Evolutionary conservation across 2,113 vertebrate species (phyloP), one percentile per base, ranked within the genome.

Genomic region (Copsychus sechellarum): DNA sequence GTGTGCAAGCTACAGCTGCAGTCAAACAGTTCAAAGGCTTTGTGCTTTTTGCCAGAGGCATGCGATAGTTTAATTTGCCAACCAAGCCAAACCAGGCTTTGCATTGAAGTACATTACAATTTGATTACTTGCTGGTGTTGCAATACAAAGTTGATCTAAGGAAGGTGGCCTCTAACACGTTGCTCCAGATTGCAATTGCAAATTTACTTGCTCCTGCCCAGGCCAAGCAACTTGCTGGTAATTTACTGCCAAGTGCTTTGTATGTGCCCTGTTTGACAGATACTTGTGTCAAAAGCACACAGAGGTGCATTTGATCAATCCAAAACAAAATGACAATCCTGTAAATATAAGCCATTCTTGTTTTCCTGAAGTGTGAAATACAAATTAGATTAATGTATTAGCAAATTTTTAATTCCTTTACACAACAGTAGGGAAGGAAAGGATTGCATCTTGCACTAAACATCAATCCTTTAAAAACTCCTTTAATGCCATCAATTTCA

Each of bases 1-100:
- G 57, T 93, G 72, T 81, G 80, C 88, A 65, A 92, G 86, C 72
- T 97, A 84, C 93, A 96, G 80, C 88, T 96, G 94, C 92, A 96
- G 74, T 92, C 85, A 74, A 40, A 81, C 65, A 96, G 93, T 96
- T 97, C 93, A 97, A 97, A 97, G 93, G 82, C 82, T 94, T 90
- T 67, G 48, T 93, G 86, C 90, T 93, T 94, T 95, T 96, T 88
- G 96, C 95, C 86, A 92, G 92, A 96, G 96, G 95, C 92, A 42
- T 86, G 65, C 1, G 82, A 96, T 95, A 96, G 88, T 93, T 96
- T 84, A 92, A 95, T 95, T 38, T 96, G 92, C 96, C 72, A 91
- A 93, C 92, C 76, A 92, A 96, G 95, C 72, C 94, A 93, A 95
- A 93, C 88, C 50, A 93, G 69, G 86, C 82, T 96, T 93, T 95